Conservation (phyloP, 2,113 vertebrate species). For the Nicator chloris region DNA sequence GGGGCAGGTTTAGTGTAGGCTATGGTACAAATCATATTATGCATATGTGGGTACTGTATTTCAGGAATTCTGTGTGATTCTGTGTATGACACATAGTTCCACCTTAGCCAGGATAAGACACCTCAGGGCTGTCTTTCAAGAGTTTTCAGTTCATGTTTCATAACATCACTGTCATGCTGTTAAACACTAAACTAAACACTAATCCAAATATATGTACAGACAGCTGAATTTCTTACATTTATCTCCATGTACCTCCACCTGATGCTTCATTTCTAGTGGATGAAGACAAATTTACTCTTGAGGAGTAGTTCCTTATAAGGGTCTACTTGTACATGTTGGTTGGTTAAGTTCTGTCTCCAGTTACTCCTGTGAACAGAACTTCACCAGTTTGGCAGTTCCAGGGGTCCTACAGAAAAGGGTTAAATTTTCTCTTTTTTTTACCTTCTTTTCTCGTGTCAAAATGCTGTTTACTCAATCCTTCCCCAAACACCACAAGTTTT, state of each 20-base stretch:
- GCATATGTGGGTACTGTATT: neutral
- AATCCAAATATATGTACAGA: neutral
- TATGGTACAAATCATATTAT: neutral
- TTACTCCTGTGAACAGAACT: neutral
- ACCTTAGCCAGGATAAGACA: neutral
- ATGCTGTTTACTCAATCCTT: neutral
- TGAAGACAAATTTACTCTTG: neutral
- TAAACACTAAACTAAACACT: neutral
- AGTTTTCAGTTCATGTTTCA: neutral
- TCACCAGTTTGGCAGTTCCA: neutral
- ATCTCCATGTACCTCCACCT: neutral
- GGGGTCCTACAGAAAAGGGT: neutral
- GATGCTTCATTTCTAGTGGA: neutral
- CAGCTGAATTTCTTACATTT: neutral
- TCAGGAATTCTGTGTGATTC: neutral
- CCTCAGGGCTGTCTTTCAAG: neutral
- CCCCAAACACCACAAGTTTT: neutral
- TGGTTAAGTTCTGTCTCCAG: neutral
- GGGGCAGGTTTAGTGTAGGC: neutral
- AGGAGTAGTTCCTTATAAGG: neutral
- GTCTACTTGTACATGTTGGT: neutral
- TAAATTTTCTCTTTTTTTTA: neutral
- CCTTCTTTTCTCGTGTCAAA: neutral
- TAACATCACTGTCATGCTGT: neutral
- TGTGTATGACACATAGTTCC: neutral